These are phyloP conservation scores for Drosophila fulvimacula DNA, from an alignment of 2,888 invertebrate genomes.

Conservation along the genomic window DNA sequence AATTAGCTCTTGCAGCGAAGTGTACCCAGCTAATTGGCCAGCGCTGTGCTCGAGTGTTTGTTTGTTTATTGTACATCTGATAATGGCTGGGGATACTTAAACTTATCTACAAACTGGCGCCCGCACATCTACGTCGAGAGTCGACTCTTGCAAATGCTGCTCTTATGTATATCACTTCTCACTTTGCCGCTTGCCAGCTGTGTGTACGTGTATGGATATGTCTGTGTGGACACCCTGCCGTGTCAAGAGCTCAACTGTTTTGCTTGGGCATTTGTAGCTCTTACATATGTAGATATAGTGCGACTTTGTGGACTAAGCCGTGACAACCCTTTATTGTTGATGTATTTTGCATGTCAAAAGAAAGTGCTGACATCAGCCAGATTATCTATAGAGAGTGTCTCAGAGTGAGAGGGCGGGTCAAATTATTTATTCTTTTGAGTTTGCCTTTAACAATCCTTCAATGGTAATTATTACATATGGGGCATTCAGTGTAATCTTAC, in stretches of 20 bases:
- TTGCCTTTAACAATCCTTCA: background rate
- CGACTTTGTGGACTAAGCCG: background rate
- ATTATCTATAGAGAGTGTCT: background rate
- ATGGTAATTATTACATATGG: background rate
- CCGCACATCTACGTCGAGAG: background rate
- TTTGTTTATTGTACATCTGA: constrained; percentile 41
- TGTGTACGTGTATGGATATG: background rate
- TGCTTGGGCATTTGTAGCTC: constrained; percentile 2
- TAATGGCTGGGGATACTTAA: constrained; percentile 30
- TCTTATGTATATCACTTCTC: constrained; percentile 7
- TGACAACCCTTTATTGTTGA: constrained; percentile 27
- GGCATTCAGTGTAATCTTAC: background rate
- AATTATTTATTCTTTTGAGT: background rate
- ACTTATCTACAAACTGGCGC: constrained; percentile 13
- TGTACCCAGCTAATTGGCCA: constrained; percentile 13
- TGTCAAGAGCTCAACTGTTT: constrained; percentile 1
- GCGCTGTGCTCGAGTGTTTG: constrained; percentile 23
- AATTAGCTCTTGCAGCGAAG: background rate
- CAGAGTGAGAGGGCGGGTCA: background rate
- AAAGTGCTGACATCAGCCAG: constrained; percentile 16
- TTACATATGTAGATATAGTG: constrained; percentile 10
- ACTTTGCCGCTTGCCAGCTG: constrained; percentile 6
- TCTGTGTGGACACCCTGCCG: background rate
- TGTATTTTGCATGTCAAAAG: constrained; percentile 34
- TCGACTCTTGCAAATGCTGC: background rate